Conservation (phyloP, 2,797 vertebrate species). For the Florisuga fusca region DNA sequence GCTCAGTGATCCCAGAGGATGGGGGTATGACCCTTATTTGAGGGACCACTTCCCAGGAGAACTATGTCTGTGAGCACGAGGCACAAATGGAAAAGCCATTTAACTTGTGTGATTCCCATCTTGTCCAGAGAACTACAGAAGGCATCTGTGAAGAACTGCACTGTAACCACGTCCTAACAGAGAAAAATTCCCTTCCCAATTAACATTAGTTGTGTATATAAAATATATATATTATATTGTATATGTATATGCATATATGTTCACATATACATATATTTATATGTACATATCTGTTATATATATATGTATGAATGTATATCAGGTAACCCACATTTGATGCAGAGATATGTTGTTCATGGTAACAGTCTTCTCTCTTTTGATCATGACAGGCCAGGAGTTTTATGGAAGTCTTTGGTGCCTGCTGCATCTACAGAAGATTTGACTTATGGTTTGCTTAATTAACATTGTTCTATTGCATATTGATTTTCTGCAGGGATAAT, state of each 20-base stretch:
- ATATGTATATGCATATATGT: no score
- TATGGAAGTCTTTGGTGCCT: neutral
- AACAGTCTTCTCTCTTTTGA: neutral
- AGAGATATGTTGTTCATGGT: neutral
- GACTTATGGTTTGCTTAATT: slow-evolving; percentile 14
- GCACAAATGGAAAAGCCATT: neutral
- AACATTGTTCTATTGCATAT: slow-evolving; percentile 19
- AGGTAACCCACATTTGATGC: neutral
- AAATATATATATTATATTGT: no score
- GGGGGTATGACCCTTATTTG: neutral
- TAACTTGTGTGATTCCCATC: neutral
- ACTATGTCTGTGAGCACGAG: fast-evolving
- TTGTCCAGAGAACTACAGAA: neutral
- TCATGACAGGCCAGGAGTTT: neutral
- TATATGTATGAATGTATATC: neutral
- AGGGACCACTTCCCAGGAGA: neutral
- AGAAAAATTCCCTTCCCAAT: neutral
- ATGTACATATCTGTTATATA: no score
- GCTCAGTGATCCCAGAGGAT: neutral
- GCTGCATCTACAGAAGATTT: neutral
- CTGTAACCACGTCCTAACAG: neutral
- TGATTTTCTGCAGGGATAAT: slow-evolving; percentile 47
- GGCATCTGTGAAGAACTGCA: neutral
- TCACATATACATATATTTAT: no score
- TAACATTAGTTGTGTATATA: neutral